Evolutionary conservation across 2,113 vertebrate genomes (phyloP).

Genomic region (Zeus faber): DNA sequence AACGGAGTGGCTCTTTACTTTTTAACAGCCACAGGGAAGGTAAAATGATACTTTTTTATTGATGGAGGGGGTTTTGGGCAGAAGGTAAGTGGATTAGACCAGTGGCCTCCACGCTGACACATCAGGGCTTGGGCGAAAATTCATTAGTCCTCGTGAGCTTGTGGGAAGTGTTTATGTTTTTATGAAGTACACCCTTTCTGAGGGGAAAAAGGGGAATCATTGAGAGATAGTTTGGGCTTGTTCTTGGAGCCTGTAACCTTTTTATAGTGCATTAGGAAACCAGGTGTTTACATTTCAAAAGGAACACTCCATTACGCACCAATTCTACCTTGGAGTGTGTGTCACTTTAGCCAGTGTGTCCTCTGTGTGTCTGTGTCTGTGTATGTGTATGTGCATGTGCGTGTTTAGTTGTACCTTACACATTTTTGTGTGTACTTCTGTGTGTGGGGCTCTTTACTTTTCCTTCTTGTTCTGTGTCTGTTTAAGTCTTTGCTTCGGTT

Average conservation of each 20-base stretch:
- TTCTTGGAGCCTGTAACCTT: conserved; percentile 1
- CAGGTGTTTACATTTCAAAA: conserved; percentile 23
- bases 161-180: conserved; percentile 25
- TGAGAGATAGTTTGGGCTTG: too few species aligned
- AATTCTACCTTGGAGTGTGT: not conserved
- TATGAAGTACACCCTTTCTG: conserved; percentile 19
- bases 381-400: too few species aligned
- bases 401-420: not conserved
- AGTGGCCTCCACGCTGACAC: conserved; percentile 35
- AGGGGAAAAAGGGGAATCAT: conserved; percentile 3
- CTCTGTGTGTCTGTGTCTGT: too few species aligned
- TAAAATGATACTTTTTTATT: conserved; percentile 65
- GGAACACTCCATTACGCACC: conserved; percentile 8
- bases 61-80: conserved; percentile 51
- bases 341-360: not conserved
- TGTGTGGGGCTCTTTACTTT: not conserved
- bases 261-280: conserved; percentile 21
- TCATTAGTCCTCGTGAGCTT: conserved; percentile 41
- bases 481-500: not conserved
- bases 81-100: conserved; percentile 63
- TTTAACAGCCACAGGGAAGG: conserved; percentile 50
- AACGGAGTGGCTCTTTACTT: conserved; percentile 59
- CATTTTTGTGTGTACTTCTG: not conserved
- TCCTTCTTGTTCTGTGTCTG: not conserved
- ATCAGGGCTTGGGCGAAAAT: conserved; percentile 39